A percentile compares a stretch with the other conserved stretches of the same genome.
Evolutionary conservation across 2,888 invertebrate species (phyloP).

Genomic region (Synergus gifuensis): DNA sequence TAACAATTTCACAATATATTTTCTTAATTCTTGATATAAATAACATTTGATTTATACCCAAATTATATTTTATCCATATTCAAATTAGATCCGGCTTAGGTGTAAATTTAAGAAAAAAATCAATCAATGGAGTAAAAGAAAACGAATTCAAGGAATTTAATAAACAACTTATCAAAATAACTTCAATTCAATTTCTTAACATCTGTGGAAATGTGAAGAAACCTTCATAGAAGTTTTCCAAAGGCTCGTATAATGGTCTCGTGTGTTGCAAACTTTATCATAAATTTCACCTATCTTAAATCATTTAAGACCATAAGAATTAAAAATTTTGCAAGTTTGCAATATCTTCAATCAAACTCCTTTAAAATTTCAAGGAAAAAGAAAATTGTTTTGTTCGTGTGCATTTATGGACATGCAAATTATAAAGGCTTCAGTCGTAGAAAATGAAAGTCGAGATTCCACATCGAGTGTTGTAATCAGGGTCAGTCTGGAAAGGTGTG

Average conservation of each 20-base stretch:
- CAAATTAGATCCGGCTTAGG: neutral
- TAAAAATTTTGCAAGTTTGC: conserved; percentile 1
- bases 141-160: neutral
- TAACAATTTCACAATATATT: no score
- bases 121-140: conserved; percentile 5
- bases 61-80: no score
- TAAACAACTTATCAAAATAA: no score
- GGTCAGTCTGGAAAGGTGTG: neutral
- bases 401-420: neutral
- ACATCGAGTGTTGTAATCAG: conserved; percentile 11
- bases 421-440: neutral
- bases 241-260: neutral
- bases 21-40: no score
- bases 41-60: no score
- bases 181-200: no score
- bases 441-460: conserved; percentile 33
- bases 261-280: neutral
- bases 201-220: conserved; percentile 10
- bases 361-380: neutral
- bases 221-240: conserved; percentile 9
- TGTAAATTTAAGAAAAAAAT: neutral
- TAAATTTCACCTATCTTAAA: neutral
- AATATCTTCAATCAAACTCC: neutral
- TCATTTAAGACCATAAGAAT: neutral
- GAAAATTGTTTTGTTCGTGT: neutral